Percentiles rank a stretch among this genome's conserved stretches.
Conservation (phyloP, 2,113 vertebrate genomes). For the Ahaetulla prasina region DNA sequence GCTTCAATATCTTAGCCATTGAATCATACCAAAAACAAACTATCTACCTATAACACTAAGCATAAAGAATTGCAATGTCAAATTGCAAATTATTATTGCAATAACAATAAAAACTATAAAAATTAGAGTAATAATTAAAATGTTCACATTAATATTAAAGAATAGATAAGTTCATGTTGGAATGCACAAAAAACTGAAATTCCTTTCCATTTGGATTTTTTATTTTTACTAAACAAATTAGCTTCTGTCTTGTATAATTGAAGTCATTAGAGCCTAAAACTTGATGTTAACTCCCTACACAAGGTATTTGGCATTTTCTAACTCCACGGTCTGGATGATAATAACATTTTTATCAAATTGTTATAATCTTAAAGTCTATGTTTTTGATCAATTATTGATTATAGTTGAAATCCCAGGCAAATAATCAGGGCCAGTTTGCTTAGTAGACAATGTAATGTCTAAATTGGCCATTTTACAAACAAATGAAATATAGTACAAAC, state of each 20-base stretch:
- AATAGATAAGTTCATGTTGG: background rate
- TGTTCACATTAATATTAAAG: background rate
- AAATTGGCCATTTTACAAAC: background rate
- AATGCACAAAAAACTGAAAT: background rate
- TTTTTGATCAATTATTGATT: background rate
- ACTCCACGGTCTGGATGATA: background rate
- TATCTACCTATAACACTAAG: background rate
- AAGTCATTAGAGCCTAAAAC: background rate
- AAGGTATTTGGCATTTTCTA: background rate
- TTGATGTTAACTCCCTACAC: background rate
- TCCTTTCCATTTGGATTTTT: background rate
- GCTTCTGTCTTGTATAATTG: background rate
- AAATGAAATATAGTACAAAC: background rate
- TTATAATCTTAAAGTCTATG: background rate
- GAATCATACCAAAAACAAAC: background rate
- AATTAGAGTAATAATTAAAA: background rate
- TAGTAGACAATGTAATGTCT: background rate
- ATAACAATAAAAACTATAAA: background rate
- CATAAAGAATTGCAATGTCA: background rate
- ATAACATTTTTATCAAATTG: background rate
- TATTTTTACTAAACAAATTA: background rate
- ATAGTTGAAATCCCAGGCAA: background rate
- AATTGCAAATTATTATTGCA: background rate
- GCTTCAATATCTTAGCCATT: background rate
- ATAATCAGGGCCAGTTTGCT: background rate